Conservation (phyloP, 2,797 vertebrate species). For the Hippoglossus hippoglossus region DNA sequence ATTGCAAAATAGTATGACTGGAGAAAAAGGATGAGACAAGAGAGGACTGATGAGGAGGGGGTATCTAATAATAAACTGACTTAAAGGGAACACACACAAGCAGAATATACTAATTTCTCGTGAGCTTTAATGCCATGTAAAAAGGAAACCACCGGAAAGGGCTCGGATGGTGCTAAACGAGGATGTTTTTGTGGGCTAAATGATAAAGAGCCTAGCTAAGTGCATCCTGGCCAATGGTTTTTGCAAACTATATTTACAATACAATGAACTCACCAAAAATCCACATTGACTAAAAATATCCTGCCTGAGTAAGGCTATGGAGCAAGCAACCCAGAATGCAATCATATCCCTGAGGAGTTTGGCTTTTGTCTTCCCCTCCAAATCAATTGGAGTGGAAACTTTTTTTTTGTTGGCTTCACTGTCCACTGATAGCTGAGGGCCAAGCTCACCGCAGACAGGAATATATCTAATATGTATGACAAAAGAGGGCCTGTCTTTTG, state of each 20-base stretch:
- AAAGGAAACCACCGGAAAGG: slow-evolving; percentile 28
- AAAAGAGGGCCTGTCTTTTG: slow-evolving; percentile 9
- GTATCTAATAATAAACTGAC: slow-evolving; percentile 31
- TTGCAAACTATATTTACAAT: slow-evolving; percentile 71
- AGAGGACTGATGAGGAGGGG: slow-evolving; percentile 7
- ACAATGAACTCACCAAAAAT: slow-evolving; percentile 76
- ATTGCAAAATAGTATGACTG: slow-evolving; percentile 31
- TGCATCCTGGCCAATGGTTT: slow-evolving; percentile 61
- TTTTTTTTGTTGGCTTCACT: slow-evolving; percentile 23
- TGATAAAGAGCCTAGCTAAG: slow-evolving; percentile 61
- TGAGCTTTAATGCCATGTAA: slow-evolving; percentile 40
- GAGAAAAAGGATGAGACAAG: slow-evolving; percentile 20
- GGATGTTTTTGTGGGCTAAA: slow-evolving; percentile 54
- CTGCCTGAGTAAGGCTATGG: slow-evolving; percentile 52
- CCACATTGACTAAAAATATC: slow-evolving; percentile 79
- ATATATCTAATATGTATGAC: slow-evolving; percentile 41
- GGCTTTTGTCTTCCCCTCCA: slow-evolving; percentile 61
- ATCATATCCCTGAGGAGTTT: slow-evolving; percentile 70
- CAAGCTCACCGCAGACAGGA: slow-evolving; percentile 51
- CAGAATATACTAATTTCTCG: slow-evolving; percentile 20
- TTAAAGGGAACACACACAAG: slow-evolving; percentile 20
- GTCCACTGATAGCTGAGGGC: slow-evolving; percentile 50
- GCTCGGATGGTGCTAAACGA: slow-evolving; percentile 19
- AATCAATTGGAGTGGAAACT: slow-evolving; percentile 69
- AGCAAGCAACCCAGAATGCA: slow-evolving; percentile 67